These are phyloP conservation scores for Metaphire vulgaris DNA, from an alignment of 1,140 invertebrate species.

Conservation along the genomic window DNA sequence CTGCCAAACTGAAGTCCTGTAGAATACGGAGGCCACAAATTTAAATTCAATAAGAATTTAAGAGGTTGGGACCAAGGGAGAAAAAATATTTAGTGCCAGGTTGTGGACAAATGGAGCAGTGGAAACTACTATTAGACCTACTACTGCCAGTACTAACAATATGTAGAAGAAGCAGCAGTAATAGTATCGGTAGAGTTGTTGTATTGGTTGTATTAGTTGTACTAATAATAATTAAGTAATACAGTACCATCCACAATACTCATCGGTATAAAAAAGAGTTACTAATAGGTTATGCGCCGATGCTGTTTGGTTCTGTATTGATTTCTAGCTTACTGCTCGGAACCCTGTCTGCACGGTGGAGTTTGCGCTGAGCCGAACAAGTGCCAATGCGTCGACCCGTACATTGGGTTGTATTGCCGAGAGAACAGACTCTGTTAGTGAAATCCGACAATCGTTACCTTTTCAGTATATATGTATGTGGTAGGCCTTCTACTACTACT, in stretches of 20 bases:
- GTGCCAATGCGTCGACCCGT: conserved; percentile 10
- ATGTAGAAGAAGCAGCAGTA: too few relatives aligned
- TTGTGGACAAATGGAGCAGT: too few relatives aligned
- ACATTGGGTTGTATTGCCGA: conserved; percentile 11
- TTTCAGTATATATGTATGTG: background rate
- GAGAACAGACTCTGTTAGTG: conserved; percentile 6
- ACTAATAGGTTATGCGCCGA: background rate
- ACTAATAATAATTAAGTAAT: too few relatives aligned
- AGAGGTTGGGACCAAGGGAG: too few relatives aligned
- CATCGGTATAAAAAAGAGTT: too few relatives aligned
- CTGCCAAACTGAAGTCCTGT: too few relatives aligned
- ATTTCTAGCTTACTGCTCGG: conserved; percentile 6
- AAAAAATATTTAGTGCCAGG: too few relatives aligned
- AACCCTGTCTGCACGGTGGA: conserved; percentile 15
- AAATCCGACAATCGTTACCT: background rate
- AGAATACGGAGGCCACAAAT: too few relatives aligned
- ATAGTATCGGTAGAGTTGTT: too few relatives aligned
- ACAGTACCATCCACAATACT: too few relatives aligned
- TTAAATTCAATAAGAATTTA: too few relatives aligned
- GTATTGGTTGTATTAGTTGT: too few relatives aligned
- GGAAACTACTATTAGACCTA: background rate
- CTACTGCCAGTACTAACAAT: background rate
- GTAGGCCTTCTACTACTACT: conserved; percentile 25
- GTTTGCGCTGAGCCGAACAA: conserved; percentile 2
- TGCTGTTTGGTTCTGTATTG: background rate